Evolutionary conservation across 2,797 vertebrate species (phyloP).

Genomic region (Atherinosoma microstoma): DNA sequence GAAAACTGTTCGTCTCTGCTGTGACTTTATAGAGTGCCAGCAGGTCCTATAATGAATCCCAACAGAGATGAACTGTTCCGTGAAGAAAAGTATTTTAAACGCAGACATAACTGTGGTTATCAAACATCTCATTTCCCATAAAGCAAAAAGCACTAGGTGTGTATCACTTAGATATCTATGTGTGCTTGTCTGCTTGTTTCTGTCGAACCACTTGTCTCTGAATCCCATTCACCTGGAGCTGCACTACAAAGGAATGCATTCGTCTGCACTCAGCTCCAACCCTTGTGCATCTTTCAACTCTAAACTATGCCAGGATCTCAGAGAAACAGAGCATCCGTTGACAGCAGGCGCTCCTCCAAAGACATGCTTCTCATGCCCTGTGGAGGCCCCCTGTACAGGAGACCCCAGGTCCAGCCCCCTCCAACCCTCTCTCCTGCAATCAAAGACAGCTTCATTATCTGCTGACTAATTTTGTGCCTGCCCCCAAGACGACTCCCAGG

Average conservation of each 20-base stretch:
- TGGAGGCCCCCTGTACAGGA: conserved; percentile 71
- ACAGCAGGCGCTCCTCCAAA: conserved; percentile 78
- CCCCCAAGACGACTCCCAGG: conserved; percentile 83
- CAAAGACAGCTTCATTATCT: conserved; percentile 89
- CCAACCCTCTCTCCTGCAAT: conserved; percentile 65
- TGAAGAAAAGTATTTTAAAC: conserved; percentile 7
- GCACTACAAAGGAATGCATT: conserved; percentile 67
- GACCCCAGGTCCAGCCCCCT: conserved; percentile 45
- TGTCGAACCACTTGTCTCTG: conserved; percentile 35
- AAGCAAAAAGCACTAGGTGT: background rate
- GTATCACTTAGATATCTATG: conserved; percentile 2
- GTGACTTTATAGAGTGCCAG: background rate
- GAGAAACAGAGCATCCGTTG: conserved; percentile 77
- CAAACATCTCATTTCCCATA: background rate
- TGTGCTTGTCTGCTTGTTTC: conserved; percentile 16
- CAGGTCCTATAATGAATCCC: background rate
- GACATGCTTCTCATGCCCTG: conserved; percentile 77
- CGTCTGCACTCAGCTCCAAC: conserved; percentile 47
- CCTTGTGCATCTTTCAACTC: conserved; percentile 74
- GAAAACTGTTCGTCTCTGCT: background rate
- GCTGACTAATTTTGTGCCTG: conserved; percentile 84
- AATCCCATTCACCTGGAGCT: conserved; percentile 61
- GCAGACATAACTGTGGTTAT: background rate
- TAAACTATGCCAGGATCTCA: conserved; percentile 67
- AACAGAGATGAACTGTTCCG: background rate